Conservation (phyloP, 2,888 invertebrate genomes). For the Cantharis nigra region DNA sequence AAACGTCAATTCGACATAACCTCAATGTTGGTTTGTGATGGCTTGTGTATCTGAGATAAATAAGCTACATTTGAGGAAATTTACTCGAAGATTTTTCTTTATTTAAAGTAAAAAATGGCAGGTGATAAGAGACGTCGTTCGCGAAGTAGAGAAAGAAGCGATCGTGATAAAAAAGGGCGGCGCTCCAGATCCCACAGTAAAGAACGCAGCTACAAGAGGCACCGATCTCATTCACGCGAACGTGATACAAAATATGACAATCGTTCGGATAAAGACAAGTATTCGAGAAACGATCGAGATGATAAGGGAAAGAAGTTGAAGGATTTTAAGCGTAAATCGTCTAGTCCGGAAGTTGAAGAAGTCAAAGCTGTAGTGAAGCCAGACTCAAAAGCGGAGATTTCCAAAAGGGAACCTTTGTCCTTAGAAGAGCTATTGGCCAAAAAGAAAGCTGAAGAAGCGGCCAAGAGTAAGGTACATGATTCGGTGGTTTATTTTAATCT, state of each 20-base stretch:
- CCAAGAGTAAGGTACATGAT: constrained; percentile 75
- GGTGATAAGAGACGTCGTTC: constrained; percentile 54
- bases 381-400: constrained; percentile 34
- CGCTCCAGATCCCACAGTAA: constrained; percentile 53
- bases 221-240: constrained; percentile 49
- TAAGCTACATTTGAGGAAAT: background rate
- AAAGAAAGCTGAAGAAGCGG: constrained; percentile 95
- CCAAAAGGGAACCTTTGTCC: constrained; percentile 85
- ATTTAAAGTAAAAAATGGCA: constrained; percentile 41
- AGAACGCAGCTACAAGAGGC: constrained; percentile 48
- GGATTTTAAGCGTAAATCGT: constrained; percentile 43
- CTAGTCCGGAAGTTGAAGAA: constrained; percentile 56
- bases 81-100: background rate
- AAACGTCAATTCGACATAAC: background rate
- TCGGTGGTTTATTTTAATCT: background rate
- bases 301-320: constrained; percentile 44
- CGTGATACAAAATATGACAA: constrained; percentile 46
- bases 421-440: constrained; percentile 94
- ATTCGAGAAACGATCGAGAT: constrained; percentile 34
- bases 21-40: background rate
- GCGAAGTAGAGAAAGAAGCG: constrained; percentile 53
- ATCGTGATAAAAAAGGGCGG: constrained; percentile 48
- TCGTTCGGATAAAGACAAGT: constrained; percentile 39
- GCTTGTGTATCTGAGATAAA: background rate
- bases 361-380: constrained; percentile 24